These are phyloP conservation scores for Gonatopus flavifemur DNA, from an alignment of 1,140 invertebrate species.

Conservation along the genomic window DNA sequence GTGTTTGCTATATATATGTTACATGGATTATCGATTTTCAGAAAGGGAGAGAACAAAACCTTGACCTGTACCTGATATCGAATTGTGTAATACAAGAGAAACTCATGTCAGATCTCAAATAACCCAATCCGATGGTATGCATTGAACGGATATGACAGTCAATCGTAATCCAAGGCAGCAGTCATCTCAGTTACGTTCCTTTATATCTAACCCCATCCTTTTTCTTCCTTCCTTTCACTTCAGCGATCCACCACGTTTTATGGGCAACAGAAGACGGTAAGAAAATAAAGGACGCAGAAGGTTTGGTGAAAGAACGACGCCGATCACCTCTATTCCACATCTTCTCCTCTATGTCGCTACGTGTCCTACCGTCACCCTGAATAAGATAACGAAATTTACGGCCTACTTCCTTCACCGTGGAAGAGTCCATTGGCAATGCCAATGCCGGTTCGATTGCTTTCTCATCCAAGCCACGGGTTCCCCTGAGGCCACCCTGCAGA, in stretches of 20 bases:
- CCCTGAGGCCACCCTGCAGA: constrained; percentile 3
- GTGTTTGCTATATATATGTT: no score
- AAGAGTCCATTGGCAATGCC: constrained; percentile 5
- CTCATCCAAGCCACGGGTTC: constrained; percentile 12
- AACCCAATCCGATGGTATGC: constrained; percentile 13
- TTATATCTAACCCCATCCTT: no score
- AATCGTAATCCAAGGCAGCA: constrained; percentile 4
- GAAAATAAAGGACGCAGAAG: constrained; percentile 3
- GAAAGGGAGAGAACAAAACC: neutral
- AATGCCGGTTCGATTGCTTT: constrained; percentile 27
- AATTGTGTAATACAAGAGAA: neutral
- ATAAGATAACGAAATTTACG: constrained; percentile 7
- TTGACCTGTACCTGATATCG: neutral
- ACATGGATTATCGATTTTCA: no score
- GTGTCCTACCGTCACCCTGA: neutral
- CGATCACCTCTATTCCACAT: neutral
- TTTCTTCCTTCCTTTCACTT: constrained; percentile 8
- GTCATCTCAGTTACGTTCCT: neutral
- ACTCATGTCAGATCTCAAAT: constrained; percentile 21
- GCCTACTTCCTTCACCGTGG: constrained; percentile 19
- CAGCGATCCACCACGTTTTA: constrained; percentile 3
- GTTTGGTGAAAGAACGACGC: constrained; percentile 14
- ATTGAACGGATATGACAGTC: neutral
- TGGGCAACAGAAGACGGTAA: constrained; percentile 8
- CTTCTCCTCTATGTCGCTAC: neutral